Evolutionary conservation across 2,113 vertebrate species (phyloP).

Genomic region (Archilochus colubris): DNA sequence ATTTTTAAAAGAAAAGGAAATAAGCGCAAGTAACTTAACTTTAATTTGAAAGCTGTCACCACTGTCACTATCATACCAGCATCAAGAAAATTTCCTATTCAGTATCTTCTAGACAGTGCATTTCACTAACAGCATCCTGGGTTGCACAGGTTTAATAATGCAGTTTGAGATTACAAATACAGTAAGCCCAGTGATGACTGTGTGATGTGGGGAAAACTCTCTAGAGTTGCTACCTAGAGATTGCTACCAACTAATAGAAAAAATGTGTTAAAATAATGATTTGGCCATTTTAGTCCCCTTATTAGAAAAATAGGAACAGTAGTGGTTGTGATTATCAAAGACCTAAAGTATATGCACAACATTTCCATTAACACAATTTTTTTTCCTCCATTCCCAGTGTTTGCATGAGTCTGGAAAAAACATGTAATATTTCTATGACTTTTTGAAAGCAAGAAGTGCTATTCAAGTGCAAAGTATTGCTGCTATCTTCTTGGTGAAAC

Average conservation of each 20-base stretch:
- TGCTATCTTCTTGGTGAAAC: background rate
- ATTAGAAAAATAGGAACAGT: background rate
- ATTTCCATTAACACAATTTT: background rate
- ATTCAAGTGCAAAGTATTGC: background rate
- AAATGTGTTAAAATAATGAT: background rate
- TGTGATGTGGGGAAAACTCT: background rate
- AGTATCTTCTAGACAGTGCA: background rate
- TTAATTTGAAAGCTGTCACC: background rate
- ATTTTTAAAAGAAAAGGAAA: background rate
- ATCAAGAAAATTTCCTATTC: background rate
- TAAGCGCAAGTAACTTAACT: background rate
- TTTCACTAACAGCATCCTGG: background rate
- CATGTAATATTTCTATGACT: background rate
- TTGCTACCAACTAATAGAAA: background rate
- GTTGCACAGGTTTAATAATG: background rate
- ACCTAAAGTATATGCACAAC: background rate
- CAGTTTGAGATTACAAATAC: background rate
- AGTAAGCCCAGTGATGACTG: background rate
- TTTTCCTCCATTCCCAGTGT: background rate
- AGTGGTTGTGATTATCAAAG: background rate
- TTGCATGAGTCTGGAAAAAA: background rate
- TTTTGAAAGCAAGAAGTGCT: background rate
- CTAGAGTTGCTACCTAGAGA: background rate
- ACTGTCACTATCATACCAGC: background rate
- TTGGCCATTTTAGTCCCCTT: background rate